phyloP scores from a whole-genome alignment of 2,113 vertebrate genomes.

The Riparia riparia region DNA sequence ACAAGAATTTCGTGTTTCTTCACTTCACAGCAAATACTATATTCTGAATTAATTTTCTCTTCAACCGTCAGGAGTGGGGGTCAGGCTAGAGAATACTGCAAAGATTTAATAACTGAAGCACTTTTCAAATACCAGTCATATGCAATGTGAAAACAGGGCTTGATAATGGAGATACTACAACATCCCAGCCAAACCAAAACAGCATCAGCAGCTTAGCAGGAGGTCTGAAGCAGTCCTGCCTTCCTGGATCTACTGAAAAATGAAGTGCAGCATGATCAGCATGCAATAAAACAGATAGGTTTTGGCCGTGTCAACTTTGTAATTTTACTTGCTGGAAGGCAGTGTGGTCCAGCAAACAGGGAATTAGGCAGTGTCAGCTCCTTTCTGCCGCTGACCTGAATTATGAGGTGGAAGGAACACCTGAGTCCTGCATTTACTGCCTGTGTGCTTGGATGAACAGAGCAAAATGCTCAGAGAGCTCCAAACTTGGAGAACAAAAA shows the following conservation, averaged over 20 bases:
- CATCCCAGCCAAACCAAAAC: neutral
- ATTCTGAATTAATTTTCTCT: neutral
- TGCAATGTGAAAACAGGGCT: neutral
- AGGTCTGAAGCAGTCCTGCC: neutral
- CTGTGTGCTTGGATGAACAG: rapidly evolving
- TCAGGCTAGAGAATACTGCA: neutral
- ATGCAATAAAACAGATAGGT: neutral
- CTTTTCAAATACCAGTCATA: neutral
- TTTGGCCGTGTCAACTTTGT: neutral
- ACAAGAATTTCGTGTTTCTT: neutral
- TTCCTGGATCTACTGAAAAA: neutral
- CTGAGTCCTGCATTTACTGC: neutral
- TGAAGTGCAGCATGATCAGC: neutral
- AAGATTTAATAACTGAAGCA: neutral
- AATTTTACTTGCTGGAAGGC: neutral
- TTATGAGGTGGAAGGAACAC: neutral
- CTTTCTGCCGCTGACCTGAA: neutral
- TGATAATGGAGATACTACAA: neutral
- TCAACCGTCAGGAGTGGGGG: rapidly evolving
- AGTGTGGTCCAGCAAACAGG: neutral
- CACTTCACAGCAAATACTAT: neutral
- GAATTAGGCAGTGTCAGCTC: neutral
- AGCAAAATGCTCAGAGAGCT: neutral
- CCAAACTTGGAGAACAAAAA: neutral
- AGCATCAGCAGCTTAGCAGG: neutral